Evolutionary conservation across 1,140 invertebrate species (phyloP).

Genomic region (Battus philenor): DNA sequence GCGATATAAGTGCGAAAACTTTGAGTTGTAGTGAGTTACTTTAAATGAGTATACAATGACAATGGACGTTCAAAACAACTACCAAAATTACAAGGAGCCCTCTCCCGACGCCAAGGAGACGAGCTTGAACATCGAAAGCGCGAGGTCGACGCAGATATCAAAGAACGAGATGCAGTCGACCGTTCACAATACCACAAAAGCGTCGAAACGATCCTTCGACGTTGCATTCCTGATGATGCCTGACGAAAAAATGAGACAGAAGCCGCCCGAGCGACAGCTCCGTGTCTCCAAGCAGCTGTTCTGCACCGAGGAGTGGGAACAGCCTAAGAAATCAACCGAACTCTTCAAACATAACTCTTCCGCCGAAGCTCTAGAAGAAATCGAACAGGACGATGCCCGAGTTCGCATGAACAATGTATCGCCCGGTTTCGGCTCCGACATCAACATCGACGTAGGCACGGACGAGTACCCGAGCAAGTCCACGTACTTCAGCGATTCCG

Average conservation of each 20-base stretch:
- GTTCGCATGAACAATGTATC: slow-evolving; percentile 67
- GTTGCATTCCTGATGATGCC: slow-evolving; percentile 92
- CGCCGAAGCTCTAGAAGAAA: slow-evolving; percentile 52
- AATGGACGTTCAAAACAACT: slow-evolving; percentile 76
- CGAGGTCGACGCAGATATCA: slow-evolving; percentile 45
- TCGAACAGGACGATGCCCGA: slow-evolving; percentile 66
- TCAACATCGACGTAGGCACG: slow-evolving; percentile 75
- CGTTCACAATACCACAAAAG: slow-evolving; percentile 48
- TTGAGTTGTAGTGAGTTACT: slow-evolving; percentile 45
- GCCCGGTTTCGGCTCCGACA: slow-evolving; percentile 64
- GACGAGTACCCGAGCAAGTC: slow-evolving; percentile 72
- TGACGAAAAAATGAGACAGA: slow-evolving; percentile 85
- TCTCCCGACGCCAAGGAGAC: slow-evolving; percentile 60
- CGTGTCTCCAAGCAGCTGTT: slow-evolving; percentile 75
- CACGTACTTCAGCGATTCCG: slow-evolving; percentile 70
- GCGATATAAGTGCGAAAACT: slow-evolving; percentile 70
- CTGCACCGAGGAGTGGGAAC: slow-evolving; percentile 64
- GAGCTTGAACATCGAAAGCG: slow-evolving; percentile 65
- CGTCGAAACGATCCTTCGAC: slow-evolving; percentile 87
- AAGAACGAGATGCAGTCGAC: slow-evolving; percentile 59
- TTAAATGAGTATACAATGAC: slow-evolving; percentile 73
- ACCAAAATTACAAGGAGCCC: slow-evolving; percentile 68
- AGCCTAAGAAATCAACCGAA: slow-evolving; percentile 54
- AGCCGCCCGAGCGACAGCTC: slow-evolving; percentile 79
- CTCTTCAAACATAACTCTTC: slow-evolving; percentile 58